phyloP scores from a whole-genome alignment of 2,113 vertebrate species.

The Haemorhous mexicanus region DNA sequence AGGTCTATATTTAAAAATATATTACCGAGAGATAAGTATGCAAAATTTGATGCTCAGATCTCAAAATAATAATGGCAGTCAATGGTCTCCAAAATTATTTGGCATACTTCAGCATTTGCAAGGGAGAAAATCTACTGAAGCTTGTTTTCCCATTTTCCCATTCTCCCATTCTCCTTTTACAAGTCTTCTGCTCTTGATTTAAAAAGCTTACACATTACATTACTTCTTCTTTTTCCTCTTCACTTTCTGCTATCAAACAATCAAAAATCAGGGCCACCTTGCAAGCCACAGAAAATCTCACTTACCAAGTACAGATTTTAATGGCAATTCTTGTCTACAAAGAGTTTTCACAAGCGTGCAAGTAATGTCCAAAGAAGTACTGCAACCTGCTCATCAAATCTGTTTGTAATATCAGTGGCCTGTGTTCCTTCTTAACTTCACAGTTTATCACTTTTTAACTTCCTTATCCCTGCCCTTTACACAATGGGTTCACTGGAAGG shows the following conservation, averaged over 20 bases:
- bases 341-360: neutral
- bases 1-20: neutral
- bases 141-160: neutral
- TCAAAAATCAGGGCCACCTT: neutral
- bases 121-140: neutral
- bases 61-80: neutral
- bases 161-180: neutral
- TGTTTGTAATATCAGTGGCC: neutral
- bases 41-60: neutral
- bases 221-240: neutral
- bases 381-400: neutral
- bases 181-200: neutral
- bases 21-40: neutral
- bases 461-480: neutral
- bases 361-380: neutral
- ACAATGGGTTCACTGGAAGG: neutral
- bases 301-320: neutral
- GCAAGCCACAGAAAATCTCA: neutral
- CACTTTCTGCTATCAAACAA: neutral
- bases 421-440: neutral
- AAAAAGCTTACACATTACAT: neutral
- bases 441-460: neutral
- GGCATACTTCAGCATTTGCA: neutral
- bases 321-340: neutral
- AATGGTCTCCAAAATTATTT: neutral